phyloP scores from a whole-genome alignment of 1,140 invertebrate species.

The Nilaparvata lugens region DNA sequence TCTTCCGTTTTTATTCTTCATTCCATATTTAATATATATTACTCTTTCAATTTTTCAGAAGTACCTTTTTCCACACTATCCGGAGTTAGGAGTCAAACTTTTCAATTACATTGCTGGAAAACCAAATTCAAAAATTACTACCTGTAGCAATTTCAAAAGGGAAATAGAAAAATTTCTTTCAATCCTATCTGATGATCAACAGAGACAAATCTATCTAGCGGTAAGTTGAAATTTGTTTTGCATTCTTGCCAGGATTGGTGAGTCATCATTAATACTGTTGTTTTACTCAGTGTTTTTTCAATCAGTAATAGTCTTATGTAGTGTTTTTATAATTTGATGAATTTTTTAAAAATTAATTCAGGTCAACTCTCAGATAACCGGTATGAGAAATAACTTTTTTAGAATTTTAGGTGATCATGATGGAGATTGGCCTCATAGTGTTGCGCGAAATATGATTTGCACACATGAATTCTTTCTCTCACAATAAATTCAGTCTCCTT shows the following conservation, averaged over 20 bases:
- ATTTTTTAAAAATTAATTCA: too few species aligned
- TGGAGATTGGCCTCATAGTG: too few species aligned
- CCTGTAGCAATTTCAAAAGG: conserved; percentile 49
- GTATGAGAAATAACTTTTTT: neutral
- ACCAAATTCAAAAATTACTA: conserved; percentile 33
- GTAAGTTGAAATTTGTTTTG: conserved; percentile 17
- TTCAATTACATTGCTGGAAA: conserved; percentile 40
- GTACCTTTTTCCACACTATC: conserved; percentile 68
- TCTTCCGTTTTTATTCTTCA: too few species aligned
- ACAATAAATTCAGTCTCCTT: too few species aligned
- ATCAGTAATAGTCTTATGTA: too few species aligned
- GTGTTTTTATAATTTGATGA: too few species aligned
- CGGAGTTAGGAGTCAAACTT: conserved; percentile 55
- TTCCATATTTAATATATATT: neutral
- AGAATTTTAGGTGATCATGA: neutral
- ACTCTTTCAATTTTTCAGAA: conserved; percentile 40
- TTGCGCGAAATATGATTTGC: too few species aligned
- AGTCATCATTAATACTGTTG: too few species aligned
- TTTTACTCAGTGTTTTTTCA: too few species aligned
- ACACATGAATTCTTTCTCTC: too few species aligned
- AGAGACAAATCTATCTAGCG: conserved; percentile 56
- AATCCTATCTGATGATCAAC: conserved; percentile 51
- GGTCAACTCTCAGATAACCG: neutral
- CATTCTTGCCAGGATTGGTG: neutral
- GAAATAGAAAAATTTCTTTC: conserved; percentile 61